phyloP scores from a whole-genome alignment of 2,797 vertebrate genomes.

The Liasis olivaceus region DNA sequence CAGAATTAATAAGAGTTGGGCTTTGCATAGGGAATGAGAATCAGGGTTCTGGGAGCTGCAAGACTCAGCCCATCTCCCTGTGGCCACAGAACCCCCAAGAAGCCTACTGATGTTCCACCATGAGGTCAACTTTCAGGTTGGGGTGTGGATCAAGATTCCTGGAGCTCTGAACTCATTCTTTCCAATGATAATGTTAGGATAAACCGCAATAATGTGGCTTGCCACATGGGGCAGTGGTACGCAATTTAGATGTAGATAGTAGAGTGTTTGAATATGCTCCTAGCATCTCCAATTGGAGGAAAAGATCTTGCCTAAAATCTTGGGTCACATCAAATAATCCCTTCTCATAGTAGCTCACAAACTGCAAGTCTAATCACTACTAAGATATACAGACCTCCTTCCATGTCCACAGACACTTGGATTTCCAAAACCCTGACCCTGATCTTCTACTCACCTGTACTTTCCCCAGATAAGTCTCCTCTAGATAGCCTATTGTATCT shows the following conservation, averaged over 20 bases:
- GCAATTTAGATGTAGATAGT: neutral
- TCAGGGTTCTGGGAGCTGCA: too few relatives aligned
- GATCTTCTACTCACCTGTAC: conserved; percentile 77
- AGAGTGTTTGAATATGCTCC: too few relatives aligned
- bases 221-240: neutral
- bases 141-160: neutral
- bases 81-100: too few relatives aligned
- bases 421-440: neutral
- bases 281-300: neutral
- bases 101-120: neutral
- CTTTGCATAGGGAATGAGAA: too few relatives aligned
- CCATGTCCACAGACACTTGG: neutral
- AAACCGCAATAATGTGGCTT: neutral
- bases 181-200: neutral
- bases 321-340: neutral
- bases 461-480: conserved; percentile 86
- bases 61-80: too few relatives aligned
- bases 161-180: too few relatives aligned
- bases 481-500: conserved; percentile 85
- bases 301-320: neutral
- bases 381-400: neutral
- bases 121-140: neutral
- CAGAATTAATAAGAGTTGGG: too few relatives aligned
- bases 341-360: neutral
- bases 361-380: neutral